phyloP scores from a whole-genome alignment of 2,113 vertebrate genomes.

The Eulemur macaco region DNA sequence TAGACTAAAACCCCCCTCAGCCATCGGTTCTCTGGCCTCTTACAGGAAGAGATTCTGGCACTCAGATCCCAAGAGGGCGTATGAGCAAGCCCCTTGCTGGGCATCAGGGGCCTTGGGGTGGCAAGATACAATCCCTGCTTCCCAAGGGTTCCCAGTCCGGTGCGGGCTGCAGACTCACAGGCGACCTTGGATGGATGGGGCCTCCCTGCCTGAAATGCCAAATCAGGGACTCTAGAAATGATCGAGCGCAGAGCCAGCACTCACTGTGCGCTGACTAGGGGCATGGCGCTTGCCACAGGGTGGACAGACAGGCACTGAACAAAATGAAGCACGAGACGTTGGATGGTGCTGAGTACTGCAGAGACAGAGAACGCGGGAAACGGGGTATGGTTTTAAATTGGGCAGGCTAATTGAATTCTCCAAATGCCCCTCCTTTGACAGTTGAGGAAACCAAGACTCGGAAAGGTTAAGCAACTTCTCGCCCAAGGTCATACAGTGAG shows the following conservation, averaged over 20 bases:
- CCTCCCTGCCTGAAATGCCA: not conserved
- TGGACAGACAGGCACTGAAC: not conserved
- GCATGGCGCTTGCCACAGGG: rapidly evolving
- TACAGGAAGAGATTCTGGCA: not conserved
- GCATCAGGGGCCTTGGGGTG: not conserved
- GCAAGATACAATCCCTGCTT: not conserved
- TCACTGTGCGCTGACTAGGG: not conserved
- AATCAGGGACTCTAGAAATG: not conserved
- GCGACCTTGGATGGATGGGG: not conserved
- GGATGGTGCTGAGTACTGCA: not conserved
- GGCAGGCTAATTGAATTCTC: not conserved
- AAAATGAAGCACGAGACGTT: not conserved
- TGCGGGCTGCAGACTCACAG: not conserved
- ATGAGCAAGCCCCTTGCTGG: not conserved
- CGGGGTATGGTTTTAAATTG: not conserved
- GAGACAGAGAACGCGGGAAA: not conserved
- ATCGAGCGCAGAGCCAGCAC: not conserved
- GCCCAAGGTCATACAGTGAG: not conserved
- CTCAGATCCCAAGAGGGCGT: not conserved
- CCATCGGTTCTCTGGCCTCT: not conserved
- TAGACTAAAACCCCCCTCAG: not conserved
- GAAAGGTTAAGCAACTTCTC: not conserved
- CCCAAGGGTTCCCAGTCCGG: not conserved
- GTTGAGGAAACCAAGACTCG: not conserved
- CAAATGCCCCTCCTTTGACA: not conserved